Base-by-base conservation (phyloP, 2,888 invertebrate species). In the Camptogramma bilineatum region DNA sequence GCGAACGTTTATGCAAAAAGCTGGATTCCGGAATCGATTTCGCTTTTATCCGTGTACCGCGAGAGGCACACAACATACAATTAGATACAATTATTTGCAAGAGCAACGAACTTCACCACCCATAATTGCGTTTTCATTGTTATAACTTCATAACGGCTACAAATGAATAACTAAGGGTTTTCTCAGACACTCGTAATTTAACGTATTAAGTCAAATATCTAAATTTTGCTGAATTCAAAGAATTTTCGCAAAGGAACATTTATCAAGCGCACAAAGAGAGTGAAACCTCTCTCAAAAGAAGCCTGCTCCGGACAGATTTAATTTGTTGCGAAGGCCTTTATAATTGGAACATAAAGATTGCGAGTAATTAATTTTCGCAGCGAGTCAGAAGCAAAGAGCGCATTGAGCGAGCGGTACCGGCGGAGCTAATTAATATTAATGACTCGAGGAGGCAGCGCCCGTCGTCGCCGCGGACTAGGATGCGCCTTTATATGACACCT, bases 261-360 rank as follows among this genome's bases (percentile, higher is more conserved):
- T 92, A 93, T 93, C 93, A 93, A 91, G 87, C 86, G 86, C 86
- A 92, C 93, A 92, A 93, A 92, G 91, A 90, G 88, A 92, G 91
- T 89, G 89, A 91, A 90, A 90, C 89, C 90, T 90, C 90, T 91
- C 92, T 92, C 86, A 90, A 93, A 92, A 90, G 91, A 86, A 86
- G 89, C 88, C 91, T 93, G 93, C 88, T 86, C 82, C 85, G 88
- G 93, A 93, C 93, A 93, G 93, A 93, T 93, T 93, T 93, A 93
- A 93, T 93, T 93, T 93, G 93, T 93, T 91, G 91, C 93, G 89
- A 93, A 93, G 93, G 92, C 92, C 87, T 93, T 93, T 92, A 92
- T 93, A 93, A 93, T 93, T 93, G 92, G 92, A 93, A 92, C 90
- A 93, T 93, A 93, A 93, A 93, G 93, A 93, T 93, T 92, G 91